These are phyloP conservation scores for Hyposmocoma kahamanoa DNA, from an alignment of 1,140 invertebrate genomes.

Conservation along the genomic window DNA sequence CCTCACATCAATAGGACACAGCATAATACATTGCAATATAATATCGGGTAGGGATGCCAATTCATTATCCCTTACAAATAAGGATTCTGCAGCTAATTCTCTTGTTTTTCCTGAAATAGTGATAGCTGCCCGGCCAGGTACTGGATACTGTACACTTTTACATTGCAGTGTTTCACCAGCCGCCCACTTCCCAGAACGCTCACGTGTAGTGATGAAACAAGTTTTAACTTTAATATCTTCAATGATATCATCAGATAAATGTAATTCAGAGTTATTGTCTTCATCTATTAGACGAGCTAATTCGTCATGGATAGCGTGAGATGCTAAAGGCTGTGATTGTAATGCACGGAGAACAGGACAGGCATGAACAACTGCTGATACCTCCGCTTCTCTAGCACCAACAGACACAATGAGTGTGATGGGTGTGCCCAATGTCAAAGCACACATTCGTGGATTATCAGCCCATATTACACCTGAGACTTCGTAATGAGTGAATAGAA, in stretches of 20 bases:
- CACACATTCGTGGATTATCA: conserved; percentile 43
- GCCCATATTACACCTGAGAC: conserved; percentile 74
- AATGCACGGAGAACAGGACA: conserved; percentile 45
- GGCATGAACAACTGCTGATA: conserved; percentile 49
- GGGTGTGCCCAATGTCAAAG: conserved; percentile 42
- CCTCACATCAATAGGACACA: conserved; percentile 46
- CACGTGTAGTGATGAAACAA: conserved; percentile 38
- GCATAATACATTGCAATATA: conserved; percentile 44
- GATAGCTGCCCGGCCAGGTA: conserved; percentile 16
- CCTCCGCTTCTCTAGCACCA: conserved; percentile 43
- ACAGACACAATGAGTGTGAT: conserved; percentile 40
- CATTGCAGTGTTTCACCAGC: conserved; percentile 11
- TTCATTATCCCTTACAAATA: conserved; percentile 51
- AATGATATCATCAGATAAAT: conserved; percentile 33
- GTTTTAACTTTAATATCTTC: conserved; percentile 56
- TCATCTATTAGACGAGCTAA: conserved; percentile 33
- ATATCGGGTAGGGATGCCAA: conserved; percentile 45
- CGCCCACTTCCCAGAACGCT: conserved; percentile 26
- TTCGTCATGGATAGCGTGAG: conserved; percentile 34
- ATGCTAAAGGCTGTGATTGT: conserved; percentile 41
- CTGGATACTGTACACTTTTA: conserved; percentile 14
- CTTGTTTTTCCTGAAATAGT: conserved; percentile 31
- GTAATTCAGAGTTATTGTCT: conserved; percentile 28
- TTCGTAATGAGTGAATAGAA: conserved; percentile 95
- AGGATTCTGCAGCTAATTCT: conserved; percentile 36